These are phyloP conservation scores for Catonia carolina DNA, from an alignment of 2,888 invertebrate genomes.

Conservation along the genomic window DNA sequence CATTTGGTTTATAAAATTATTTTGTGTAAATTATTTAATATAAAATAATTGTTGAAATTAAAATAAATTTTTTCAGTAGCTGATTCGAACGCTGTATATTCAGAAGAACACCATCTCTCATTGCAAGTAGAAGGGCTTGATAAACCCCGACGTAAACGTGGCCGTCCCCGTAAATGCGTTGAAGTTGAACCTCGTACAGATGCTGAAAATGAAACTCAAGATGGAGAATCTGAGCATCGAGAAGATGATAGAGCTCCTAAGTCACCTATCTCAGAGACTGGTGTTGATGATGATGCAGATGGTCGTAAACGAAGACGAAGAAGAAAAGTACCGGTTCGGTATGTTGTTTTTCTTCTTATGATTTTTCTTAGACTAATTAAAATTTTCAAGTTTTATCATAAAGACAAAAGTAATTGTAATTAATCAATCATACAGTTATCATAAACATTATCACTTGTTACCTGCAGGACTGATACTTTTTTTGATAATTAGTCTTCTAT, in stretches of 20 bases:
- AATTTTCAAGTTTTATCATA: too few species aligned
- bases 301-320: slow-evolving; percentile 55
- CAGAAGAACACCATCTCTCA: slow-evolving; percentile 57
- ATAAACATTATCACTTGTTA: too few species aligned
- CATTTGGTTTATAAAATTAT: too few species aligned
- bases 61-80: slow-evolving; percentile 45
- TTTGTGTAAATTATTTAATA: slow-evolving; percentile 1
- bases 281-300: slow-evolving; percentile 46
- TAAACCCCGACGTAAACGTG: slow-evolving; percentile 60
- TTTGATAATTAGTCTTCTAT: too few species aligned
- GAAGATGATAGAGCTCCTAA: slow-evolving; percentile 31
- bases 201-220: slow-evolving; percentile 3
- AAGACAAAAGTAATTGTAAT: too few species aligned
- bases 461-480: too few species aligned
- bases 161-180: slow-evolving; percentile 57
- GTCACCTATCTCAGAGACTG: slow-evolving; percentile 35
- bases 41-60: not conserved
- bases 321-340: slow-evolving; percentile 56
- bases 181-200: slow-evolving; percentile 39
- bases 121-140: slow-evolving; percentile 58
- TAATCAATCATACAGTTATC: too few species aligned
- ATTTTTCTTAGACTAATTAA: not conserved
- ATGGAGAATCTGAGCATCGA: slow-evolving; percentile 30
- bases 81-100: slow-evolving; percentile 55
- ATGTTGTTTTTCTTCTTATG: slow-evolving; percentile 17